These are phyloP conservation scores for Ianthella basta DNA, from an alignment of 37 sponge, comb jelly and placozoan species.

Conservation along the genomic window DNA sequence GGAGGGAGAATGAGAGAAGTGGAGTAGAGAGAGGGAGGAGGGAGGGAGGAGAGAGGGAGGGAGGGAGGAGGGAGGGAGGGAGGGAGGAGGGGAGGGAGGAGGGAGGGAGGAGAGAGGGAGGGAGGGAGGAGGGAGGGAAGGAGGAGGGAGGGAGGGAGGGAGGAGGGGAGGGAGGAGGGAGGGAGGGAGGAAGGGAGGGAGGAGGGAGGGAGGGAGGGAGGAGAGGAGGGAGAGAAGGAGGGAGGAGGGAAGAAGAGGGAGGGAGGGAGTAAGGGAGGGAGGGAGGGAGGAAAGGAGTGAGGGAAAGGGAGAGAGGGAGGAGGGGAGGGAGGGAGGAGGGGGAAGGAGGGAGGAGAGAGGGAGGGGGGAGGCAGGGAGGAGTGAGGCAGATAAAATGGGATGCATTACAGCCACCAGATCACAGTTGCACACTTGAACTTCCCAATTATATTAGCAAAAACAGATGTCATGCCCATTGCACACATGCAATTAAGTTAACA, in stretches of 20 bases:
- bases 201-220: conserved; percentile 12
- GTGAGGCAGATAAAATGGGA: no score
- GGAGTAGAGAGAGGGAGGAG: background rate
- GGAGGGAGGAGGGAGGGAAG: conserved; percentile 1
- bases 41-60: background rate
- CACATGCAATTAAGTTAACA: no score
- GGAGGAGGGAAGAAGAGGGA: conserved; percentile 12
- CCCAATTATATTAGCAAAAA: no score
- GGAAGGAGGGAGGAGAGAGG: no score
- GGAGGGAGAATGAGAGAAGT: background rate
- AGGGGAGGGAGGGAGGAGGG: no score
- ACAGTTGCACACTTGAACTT: no score
- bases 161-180: background rate
- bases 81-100: background rate
- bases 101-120: background rate
- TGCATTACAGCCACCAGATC: no score
- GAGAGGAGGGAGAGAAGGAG: background rate
- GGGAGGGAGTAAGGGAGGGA: no score
- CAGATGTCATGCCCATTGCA: no score
- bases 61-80: background rate
- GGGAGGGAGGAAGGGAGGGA: background rate
- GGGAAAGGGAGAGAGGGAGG: no score
- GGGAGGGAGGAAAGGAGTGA: no score
- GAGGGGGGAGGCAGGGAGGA: no score
- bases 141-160: background rate